Base-by-base conservation (phyloP, 2,888 invertebrate genomes). In the Cosmopolites sordidus region DNA sequence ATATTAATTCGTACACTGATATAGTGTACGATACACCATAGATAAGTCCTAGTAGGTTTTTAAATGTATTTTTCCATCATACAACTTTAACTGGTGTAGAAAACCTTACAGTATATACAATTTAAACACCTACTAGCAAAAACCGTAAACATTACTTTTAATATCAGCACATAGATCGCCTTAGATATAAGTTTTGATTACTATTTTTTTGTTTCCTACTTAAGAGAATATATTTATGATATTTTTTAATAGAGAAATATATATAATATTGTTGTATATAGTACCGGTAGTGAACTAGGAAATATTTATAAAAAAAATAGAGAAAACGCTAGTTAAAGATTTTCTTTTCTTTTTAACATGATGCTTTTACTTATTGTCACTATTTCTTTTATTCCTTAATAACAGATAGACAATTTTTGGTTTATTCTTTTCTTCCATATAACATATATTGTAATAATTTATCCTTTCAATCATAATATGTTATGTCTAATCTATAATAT, bases 211-310 rank as follows among this genome's bases (percentile, higher is more conserved):
- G 79, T 78, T 79, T 76, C 76, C 72, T 77, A 78, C 76, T 77
- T 72, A 75, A 79, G 77, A 79, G 79, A 79, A 75, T 76, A 80
- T 81, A 80, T 80, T 79, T 79, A 75, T 79, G 77, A 73, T 74
- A 74, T 73, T 73, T 73, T 38, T 74, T 73, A 73, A 73, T 74
- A 74, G 73, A 74, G 72, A 73, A 70, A 73, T 71, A 71, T 78
- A 75, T 79, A 78, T 76, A 76, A 69, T 67, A 68, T 68, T 68
- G 65, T 67, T 67, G 67, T 68, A 69, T 57, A 69, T 69, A 71
- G 64, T 64, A 62, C 59, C 56, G 63, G 60, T 69, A 70, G 68
- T 62, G 62, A 61, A 62, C 63, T 69, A 68, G 66, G 62, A 63
- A 58, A 56, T 54, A 54, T 57, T 57, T 57, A 57, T 57, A 46